Conservation (phyloP, 2,113 vertebrate species). For the Heterocephalus glaber region DNA sequence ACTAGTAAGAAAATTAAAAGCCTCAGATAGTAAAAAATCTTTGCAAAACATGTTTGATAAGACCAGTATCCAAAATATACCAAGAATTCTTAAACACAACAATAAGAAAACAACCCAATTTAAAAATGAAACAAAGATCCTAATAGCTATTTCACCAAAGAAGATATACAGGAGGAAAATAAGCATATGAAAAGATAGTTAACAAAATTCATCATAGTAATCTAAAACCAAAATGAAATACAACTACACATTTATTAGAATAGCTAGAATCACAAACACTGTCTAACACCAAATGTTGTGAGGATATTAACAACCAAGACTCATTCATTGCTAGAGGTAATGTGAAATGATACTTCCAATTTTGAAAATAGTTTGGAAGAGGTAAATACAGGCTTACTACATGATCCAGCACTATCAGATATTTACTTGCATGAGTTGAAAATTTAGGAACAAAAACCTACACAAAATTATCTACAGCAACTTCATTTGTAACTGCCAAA, state of each 20-base stretch:
- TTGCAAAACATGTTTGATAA: neutral
- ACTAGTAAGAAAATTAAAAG: neutral
- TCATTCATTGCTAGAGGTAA: neutral
- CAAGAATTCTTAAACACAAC: neutral
- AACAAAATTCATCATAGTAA: neutral
- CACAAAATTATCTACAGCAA: neutral
- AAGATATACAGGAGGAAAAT: neutral
- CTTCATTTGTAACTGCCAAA: neutral
- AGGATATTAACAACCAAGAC: neutral
- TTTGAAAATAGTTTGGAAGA: neutral
- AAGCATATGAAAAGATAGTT: neutral
- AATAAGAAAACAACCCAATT: neutral
- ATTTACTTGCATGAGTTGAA: neutral
- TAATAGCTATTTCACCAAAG: conserved; percentile 2
- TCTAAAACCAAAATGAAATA: neutral
- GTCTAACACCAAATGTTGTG: neutral
- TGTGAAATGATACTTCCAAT: neutral
- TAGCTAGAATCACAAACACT: neutral
- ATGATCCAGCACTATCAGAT: neutral
- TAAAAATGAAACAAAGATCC: neutral
- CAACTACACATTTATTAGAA: neutral
- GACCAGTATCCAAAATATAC: neutral
- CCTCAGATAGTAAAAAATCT: neutral
- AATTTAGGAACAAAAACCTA: neutral
- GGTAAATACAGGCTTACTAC: neutral